Evolutionary conservation across 2,888 invertebrate species (phyloP).

Genomic region (Lasius platythorax): DNA sequence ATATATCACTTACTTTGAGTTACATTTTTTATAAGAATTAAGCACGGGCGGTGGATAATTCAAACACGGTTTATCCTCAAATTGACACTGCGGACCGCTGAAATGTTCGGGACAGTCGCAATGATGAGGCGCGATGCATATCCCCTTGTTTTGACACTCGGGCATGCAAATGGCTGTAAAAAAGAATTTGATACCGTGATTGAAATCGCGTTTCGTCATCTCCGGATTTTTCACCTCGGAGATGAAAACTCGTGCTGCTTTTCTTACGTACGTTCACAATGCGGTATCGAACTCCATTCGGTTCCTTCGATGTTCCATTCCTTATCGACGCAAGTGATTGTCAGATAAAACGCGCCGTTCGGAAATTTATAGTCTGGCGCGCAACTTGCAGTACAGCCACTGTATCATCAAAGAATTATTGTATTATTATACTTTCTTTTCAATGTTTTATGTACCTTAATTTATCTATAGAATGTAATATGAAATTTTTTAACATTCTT

Average conservation of each 20-base stretch:
- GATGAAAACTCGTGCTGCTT: neutral
- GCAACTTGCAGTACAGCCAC: conserved; percentile 87
- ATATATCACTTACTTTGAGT: conserved; percentile 88
- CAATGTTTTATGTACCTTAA: neutral
- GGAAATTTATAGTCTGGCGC: conserved; percentile 87
- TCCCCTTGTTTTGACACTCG: conserved; percentile 93
- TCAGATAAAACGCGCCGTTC: conserved; percentile 86
- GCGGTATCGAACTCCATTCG: conserved; percentile 87
- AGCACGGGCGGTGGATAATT: conserved; percentile 89
- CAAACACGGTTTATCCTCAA: conserved; percentile 91
- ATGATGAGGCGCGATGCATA: conserved; percentile 91
- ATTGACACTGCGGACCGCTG: conserved; percentile 91
- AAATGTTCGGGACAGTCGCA: conserved; percentile 92
- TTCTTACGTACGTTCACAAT: conserved; percentile 88
- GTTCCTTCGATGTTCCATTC: conserved; percentile 86
- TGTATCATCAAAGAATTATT: conserved; percentile 64
- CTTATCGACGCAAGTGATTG: conserved; percentile 86
- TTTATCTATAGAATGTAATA: neutral
- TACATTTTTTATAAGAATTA: conserved; percentile 89
- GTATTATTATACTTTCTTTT: conserved; percentile 8
- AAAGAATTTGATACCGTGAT: conserved; percentile 22
- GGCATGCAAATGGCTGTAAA: conserved; percentile 91
- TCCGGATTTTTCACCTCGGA: neutral
- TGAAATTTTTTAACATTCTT: neutral
- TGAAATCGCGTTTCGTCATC: neutral